phyloP scores from a whole-genome alignment of 1,140 invertebrate genomes.

The Pseudachorutes palmiensis region DNA sequence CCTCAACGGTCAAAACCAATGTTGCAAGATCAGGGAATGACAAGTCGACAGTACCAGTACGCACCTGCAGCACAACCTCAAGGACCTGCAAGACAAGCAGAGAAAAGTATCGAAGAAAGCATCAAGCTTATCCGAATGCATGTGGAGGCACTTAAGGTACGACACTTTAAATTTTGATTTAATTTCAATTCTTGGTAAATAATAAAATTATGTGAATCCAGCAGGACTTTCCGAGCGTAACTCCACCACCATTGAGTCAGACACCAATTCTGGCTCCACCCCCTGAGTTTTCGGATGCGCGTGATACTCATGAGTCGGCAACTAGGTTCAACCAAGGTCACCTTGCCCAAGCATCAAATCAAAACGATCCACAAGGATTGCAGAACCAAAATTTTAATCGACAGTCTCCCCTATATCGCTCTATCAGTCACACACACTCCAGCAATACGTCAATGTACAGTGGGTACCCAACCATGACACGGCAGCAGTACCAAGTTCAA shows the following conservation, averaged over 20 bases:
- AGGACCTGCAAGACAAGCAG: slow-evolving; percentile 36
- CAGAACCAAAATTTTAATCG: slow-evolving; percentile 38
- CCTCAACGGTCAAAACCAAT: slow-evolving; percentile 33
- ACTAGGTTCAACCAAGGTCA: slow-evolving; percentile 42
- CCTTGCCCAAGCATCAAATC: slow-evolving; percentile 49
- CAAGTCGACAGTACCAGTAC: slow-evolving; percentile 26
- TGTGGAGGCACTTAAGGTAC: slow-evolving; percentile 41
- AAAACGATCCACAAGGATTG: slow-evolving; percentile 39
- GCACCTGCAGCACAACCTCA: slow-evolving; percentile 26
- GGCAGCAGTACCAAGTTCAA: slow-evolving; percentile 34
- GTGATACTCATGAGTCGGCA: slow-evolving; percentile 41
- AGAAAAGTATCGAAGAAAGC: slow-evolving; percentile 45
- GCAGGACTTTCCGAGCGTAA: slow-evolving; percentile 38
- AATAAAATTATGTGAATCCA: slow-evolving; percentile 11
- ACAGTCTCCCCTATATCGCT: slow-evolving; percentile 35
- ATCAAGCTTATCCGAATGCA: slow-evolving; percentile 44
- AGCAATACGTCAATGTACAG: slow-evolving; percentile 37
- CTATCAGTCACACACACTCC: slow-evolving; percentile 34
- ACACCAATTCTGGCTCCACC: slow-evolving; percentile 62
- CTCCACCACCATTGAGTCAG: slow-evolving; percentile 37
- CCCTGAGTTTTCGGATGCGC: slow-evolving; percentile 58
- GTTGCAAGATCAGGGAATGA: slow-evolving; percentile 28
- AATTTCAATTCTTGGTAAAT: neutral
- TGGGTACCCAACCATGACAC: slow-evolving; percentile 36
- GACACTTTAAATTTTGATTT: slow-evolving; percentile 10